These are phyloP conservation scores for Prunella fulvescens DNA, from an alignment of 2,113 vertebrate genomes.

Conservation along the genomic window DNA sequence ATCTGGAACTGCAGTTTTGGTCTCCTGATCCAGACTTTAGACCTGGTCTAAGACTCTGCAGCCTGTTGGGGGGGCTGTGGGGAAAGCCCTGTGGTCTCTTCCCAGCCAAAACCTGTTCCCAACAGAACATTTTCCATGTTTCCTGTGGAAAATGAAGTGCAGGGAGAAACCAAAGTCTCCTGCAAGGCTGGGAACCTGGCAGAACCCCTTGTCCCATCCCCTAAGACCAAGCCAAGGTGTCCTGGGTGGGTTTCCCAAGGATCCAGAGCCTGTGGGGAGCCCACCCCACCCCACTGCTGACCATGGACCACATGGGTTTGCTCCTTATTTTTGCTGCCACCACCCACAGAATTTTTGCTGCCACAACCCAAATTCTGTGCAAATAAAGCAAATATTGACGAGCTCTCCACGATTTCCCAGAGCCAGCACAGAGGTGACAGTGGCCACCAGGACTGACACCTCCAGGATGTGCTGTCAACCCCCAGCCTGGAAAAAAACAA, in stretches of 20 bases:
- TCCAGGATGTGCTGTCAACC: neutral
- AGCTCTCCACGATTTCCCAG: fast-evolving
- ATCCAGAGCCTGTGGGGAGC: neutral
- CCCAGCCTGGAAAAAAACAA: neutral
- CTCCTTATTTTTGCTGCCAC: fast-evolving
- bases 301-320: fast-evolving
- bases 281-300: fast-evolving
- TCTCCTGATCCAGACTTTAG: neutral
- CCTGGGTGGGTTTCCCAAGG: neutral
- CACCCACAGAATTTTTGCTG: neutral
- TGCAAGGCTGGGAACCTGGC: fast-evolving
- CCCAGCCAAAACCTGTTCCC: neutral
- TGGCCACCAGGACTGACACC: neutral
- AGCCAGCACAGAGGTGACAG: neutral
- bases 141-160: neutral
- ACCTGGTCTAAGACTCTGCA: neutral
- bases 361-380: neutral
- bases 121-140: fast-evolving
- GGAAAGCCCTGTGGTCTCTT: neutral
- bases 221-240: fast-evolving
- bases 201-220: neutral
- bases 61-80: fast-evolving
- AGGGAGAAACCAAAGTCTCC: neutral
- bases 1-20: neutral
- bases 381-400: neutral